Percentiles rank a stretch among this genome's conserved stretches.
phyloP scores from a whole-genome alignment of 2,113 vertebrate species.

The Plecotus auritus region DNA sequence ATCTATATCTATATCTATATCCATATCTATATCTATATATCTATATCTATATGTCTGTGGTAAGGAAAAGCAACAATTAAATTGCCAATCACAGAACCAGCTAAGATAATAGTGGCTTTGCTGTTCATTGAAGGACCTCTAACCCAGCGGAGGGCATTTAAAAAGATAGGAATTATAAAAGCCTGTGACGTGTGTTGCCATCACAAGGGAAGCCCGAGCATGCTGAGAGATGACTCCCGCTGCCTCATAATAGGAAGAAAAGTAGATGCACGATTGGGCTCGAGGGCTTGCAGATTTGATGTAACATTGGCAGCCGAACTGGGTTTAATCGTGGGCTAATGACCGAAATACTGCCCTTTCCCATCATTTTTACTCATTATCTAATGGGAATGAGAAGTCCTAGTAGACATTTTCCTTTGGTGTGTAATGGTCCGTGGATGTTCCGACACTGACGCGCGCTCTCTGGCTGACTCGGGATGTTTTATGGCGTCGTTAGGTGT shows the following conservation, averaged over 20 bases:
- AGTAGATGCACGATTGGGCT: not conserved
- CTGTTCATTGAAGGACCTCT: not conserved
- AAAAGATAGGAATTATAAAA: not conserved
- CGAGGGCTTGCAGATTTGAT: not conserved
- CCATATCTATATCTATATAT: not conserved
- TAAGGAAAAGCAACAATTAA: not conserved
- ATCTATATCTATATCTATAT: no score
- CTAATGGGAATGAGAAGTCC: not conserved
- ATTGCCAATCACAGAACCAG: not conserved
- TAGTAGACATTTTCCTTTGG: conserved; percentile 7
- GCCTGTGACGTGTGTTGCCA: rapidly evolving
- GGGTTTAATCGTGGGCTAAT: conserved; percentile 52
- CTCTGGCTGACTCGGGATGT: conserved; percentile 5
- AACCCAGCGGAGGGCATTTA: not conserved
- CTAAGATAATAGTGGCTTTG: not conserved
- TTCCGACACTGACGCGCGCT: not conserved
- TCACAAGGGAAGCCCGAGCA: not conserved
- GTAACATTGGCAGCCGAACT: conserved; percentile 35
- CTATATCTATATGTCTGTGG: not conserved
- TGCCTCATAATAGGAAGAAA: not conserved
- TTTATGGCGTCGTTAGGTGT: conserved; percentile 49
- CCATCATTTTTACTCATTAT: not conserved
- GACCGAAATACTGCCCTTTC: not conserved
- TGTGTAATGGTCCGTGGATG: not conserved
- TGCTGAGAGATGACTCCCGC: no score